Percentiles rank a stretch among this genome's conserved stretches.
Conservation (phyloP, 1,140 invertebrate genomes). For the Pogonomyrmex californicus region DNA sequence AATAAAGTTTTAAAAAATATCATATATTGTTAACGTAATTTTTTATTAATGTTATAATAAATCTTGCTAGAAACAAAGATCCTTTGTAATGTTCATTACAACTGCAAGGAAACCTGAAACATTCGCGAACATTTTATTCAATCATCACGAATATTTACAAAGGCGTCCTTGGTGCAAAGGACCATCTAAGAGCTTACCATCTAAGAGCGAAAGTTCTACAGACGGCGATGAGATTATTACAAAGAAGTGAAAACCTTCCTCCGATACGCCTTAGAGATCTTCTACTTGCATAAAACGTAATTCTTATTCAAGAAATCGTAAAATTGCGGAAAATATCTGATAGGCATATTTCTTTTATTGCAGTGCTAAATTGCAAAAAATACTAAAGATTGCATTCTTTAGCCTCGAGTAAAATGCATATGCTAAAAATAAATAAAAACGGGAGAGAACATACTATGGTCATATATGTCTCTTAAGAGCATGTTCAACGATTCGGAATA, state of each 20-base stretch:
- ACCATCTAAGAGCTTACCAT: neutral
- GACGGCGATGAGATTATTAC: slow-evolving; percentile 14
- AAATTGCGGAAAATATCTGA: slow-evolving; percentile 11
- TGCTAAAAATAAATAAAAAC: neutral
- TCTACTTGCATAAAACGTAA: neutral
- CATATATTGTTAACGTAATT: neutral
- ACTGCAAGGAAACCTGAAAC: neutral
- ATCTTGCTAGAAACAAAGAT: neutral
- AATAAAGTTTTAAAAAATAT: neutral
- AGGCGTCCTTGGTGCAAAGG: slow-evolving; percentile 22
- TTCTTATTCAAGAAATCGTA: slow-evolving; percentile 20
- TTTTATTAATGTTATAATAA: neutral
- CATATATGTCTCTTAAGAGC: neutral
- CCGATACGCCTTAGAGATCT: slow-evolving; percentile 20
- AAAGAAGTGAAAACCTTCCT: slow-evolving; percentile 31
- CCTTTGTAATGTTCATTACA: neutral
- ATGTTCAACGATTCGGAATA: neutral
- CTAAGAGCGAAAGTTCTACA: neutral
- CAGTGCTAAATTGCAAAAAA: neutral
- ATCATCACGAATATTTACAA: neutral
- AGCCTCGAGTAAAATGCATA: neutral
- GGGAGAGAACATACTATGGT: neutral
- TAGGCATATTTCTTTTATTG: neutral
- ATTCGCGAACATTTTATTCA: neutral
- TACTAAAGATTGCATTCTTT: neutral